phyloP scores from a whole-genome alignment of 2,888 invertebrate genomes.

The Eupsilia transversa region DNA sequence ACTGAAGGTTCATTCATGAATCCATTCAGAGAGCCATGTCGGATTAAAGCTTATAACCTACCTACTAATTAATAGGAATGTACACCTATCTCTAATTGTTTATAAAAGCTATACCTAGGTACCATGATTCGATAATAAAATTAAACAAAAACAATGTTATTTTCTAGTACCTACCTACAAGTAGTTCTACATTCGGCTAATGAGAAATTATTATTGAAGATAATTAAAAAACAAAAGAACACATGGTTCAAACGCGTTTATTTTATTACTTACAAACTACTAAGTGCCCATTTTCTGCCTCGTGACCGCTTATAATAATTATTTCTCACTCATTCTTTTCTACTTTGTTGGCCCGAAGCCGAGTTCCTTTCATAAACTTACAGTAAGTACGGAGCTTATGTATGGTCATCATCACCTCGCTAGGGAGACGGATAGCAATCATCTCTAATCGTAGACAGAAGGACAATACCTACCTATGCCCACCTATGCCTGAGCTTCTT shows the following conservation, averaged over 20 bases:
- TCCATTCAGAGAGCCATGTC: no score
- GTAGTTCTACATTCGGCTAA: not conserved
- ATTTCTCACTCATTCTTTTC: not conserved
- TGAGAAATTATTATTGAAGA: not conserved
- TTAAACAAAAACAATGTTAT: not conserved
- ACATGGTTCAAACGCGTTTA: not conserved
- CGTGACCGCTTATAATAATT: slow-evolving; percentile 5
- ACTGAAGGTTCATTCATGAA: not conserved
- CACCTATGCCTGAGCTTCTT: not conserved
- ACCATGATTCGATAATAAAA: not conserved
- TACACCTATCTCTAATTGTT: no score
- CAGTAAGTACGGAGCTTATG: no score
- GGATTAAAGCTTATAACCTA: no score
- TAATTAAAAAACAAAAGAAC: slow-evolving; percentile 12
- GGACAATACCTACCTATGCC: no score
- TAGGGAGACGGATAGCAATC: not conserved
- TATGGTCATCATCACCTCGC: not conserved
- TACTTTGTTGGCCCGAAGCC: not conserved
- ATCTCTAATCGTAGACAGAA: not conserved
- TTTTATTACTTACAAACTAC: slow-evolving; percentile 1
- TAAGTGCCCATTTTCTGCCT: not conserved
- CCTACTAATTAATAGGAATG: no score
- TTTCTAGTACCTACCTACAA: not conserved
- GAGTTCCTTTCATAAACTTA: not conserved
- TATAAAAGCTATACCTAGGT: not conserved